Evolutionary conservation across 2,888 invertebrate species (phyloP).

Genomic region (Tetramorium bicarinatum): DNA sequence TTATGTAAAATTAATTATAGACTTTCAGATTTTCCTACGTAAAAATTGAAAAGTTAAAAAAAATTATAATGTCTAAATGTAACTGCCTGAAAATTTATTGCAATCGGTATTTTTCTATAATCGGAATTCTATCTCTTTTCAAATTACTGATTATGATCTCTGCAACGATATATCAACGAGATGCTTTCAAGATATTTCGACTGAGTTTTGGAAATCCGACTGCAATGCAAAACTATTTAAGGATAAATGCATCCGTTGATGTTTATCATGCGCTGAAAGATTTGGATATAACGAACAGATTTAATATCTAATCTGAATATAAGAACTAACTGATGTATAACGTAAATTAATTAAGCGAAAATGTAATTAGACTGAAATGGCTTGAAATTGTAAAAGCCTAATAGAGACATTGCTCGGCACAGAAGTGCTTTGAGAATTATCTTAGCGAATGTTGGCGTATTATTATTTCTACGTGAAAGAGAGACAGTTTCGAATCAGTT

Average conservation of each 20-base stretch:
- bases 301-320: slow-evolving; percentile 35
- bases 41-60: slow-evolving; percentile 42
- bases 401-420: slow-evolving; percentile 37
- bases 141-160: slow-evolving; percentile 39
- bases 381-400: slow-evolving; percentile 32
- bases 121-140: slow-evolving; percentile 19
- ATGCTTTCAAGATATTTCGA: slow-evolving; percentile 39
- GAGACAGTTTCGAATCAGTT: slow-evolving; percentile 40
- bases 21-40: slow-evolving; percentile 17
- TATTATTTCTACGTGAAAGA: slow-evolving; percentile 25
- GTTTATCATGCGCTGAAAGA: slow-evolving; percentile 29
- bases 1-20: slow-evolving; percentile 42
- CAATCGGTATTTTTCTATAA: slow-evolving; percentile 10
- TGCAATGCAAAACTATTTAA: slow-evolving; percentile 13
- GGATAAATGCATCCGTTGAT: slow-evolving; percentile 24
- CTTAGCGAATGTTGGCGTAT: slow-evolving; percentile 45
- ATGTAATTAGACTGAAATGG: slow-evolving; percentile 50
- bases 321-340: slow-evolving; percentile 21
- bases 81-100: slow-evolving; percentile 55
- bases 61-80: slow-evolving; percentile 41
- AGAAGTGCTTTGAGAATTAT: slow-evolving; percentile 34
- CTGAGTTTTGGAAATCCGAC: slow-evolving; percentile 16
- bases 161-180: slow-evolving; percentile 67
- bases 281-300: slow-evolving; percentile 36
- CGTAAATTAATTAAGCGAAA: slow-evolving; percentile 33